phyloP scores from a whole-genome alignment of 2,113 vertebrate genomes.

The Eolophus roseicapilla region DNA sequence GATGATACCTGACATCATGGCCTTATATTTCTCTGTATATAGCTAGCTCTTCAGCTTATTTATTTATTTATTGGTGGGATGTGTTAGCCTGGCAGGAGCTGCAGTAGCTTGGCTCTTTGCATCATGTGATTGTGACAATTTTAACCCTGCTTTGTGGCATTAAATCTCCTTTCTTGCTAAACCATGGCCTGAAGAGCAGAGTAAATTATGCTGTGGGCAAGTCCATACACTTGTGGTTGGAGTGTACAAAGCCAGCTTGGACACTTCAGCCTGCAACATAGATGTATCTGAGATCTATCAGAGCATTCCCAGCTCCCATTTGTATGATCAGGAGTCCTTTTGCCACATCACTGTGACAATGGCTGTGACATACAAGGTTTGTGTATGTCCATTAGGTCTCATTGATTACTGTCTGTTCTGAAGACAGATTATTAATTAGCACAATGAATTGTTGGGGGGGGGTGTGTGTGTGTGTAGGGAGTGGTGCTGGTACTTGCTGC shows the following conservation, averaged over 20 bases:
- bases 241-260: neutral
- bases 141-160: neutral
- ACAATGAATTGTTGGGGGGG: neutral
- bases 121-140: neutral
- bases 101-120: neutral
- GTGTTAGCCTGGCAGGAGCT: neutral
- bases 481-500: neutral
- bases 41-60: neutral
- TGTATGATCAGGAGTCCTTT: neutral
- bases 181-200: neutral
- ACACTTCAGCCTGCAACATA: neutral
- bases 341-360: neutral
- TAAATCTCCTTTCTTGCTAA: neutral
- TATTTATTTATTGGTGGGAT: too few species aligned
- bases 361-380: neutral
- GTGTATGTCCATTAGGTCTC: neutral
- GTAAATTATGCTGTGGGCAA: neutral
- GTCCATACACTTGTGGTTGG: neutral
- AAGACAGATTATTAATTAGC: conserved; percentile 21
- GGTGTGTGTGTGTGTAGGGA: neutral
- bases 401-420: neutral
- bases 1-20: neutral
- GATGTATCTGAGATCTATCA: neutral
- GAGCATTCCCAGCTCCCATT: neutral
- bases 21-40: neutral